Percentiles rank a stretch among this genome's conserved stretches.
phyloP scores from a whole-genome alignment of 2,888 invertebrate species.

The Chrysodeixis includens region DNA sequence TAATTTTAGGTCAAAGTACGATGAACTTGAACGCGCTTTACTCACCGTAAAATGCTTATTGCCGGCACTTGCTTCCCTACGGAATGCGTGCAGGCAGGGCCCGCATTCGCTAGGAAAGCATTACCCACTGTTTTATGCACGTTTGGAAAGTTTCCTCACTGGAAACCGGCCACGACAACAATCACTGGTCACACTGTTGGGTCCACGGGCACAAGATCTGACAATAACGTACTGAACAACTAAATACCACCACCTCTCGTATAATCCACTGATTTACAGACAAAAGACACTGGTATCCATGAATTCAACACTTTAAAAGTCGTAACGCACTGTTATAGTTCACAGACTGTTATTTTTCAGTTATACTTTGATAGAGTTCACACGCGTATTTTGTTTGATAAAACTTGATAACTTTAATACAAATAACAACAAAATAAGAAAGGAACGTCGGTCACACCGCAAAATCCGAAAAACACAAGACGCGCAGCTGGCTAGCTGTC shows the following conservation, averaged over 20 bases:
- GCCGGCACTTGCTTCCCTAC: constrained; percentile 87
- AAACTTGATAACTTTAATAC: constrained; percentile 74
- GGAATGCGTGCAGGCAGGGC: constrained; percentile 87
- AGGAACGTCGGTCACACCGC: constrained; percentile 84
- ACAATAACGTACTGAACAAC: constrained; percentile 77
- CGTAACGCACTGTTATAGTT: constrained; percentile 73
- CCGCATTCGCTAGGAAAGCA: constrained; percentile 87
- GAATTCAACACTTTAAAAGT: constrained; percentile 75
- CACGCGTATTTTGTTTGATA: constrained; percentile 72
- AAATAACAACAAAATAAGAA: constrained; percentile 76
- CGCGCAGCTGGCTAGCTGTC: constrained; percentile 84
- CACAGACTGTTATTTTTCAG: constrained; percentile 56
- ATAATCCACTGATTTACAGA: constrained; percentile 83
- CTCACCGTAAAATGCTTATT: constrained; percentile 89
- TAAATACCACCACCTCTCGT: constrained; percentile 80
- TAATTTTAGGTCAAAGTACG: constrained; percentile 87
- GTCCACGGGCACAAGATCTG: constrained; percentile 76
- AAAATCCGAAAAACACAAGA: constrained; percentile 88
- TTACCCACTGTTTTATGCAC: constrained; percentile 88
- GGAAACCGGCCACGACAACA: constrained; percentile 89
- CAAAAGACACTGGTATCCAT: constrained; percentile 86
- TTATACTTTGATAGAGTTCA: constrained; percentile 68
- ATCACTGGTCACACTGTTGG: constrained; percentile 86
- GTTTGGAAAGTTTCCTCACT: constrained; percentile 87
- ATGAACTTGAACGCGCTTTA: constrained; percentile 86